phyloP scores from a whole-genome alignment of 2,888 invertebrate genomes.

The Watsonalla binaria region DNA sequence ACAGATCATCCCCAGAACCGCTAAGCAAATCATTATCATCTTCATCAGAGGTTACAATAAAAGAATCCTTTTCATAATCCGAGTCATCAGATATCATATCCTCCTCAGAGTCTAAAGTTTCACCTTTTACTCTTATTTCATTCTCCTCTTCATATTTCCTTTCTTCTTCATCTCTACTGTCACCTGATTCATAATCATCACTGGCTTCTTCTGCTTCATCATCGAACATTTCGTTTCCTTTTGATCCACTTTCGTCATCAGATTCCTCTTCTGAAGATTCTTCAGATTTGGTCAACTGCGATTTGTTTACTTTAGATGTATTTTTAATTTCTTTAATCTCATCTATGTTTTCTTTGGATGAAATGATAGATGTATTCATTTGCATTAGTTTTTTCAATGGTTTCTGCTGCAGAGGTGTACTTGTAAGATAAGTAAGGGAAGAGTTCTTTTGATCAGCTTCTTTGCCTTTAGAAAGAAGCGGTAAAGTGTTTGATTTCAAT shows the following conservation, averaged over 20 bases:
- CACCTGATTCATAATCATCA: constrained; percentile 67
- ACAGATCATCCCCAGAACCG: constrained; percentile 65
- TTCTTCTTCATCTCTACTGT: constrained; percentile 71
- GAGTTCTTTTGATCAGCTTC: constrained; percentile 34
- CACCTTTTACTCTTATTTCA: constrained; percentile 69
- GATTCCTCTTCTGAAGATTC: constrained; percentile 19
- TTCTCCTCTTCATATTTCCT: constrained; percentile 67
- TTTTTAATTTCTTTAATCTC: constrained; percentile 14
- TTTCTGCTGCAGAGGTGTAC: constrained; percentile 62
- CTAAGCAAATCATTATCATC: constrained; percentile 63
- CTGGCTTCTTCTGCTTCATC: constrained; percentile 63
- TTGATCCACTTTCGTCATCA: constrained; percentile 24
- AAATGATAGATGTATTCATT: constrained; percentile 51
- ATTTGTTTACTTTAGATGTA: constrained; percentile 14
- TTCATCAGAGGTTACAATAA: constrained; percentile 72
- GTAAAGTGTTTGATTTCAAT: constrained; percentile 37
- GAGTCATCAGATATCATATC: constrained; percentile 56
- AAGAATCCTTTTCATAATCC: constrained; percentile 75
- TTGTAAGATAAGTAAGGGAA: constrained; percentile 49
- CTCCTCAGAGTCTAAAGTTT: constrained; percentile 71
- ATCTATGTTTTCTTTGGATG: constrained; percentile 25
- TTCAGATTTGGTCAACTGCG: constrained; percentile 11
- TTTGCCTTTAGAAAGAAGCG: constrained; percentile 31
- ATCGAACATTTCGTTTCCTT: constrained; percentile 38
- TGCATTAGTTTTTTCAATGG: constrained; percentile 39